Base-by-base conservation (phyloP, 2,113 vertebrate species). In the Suncus etruscus region DNA sequence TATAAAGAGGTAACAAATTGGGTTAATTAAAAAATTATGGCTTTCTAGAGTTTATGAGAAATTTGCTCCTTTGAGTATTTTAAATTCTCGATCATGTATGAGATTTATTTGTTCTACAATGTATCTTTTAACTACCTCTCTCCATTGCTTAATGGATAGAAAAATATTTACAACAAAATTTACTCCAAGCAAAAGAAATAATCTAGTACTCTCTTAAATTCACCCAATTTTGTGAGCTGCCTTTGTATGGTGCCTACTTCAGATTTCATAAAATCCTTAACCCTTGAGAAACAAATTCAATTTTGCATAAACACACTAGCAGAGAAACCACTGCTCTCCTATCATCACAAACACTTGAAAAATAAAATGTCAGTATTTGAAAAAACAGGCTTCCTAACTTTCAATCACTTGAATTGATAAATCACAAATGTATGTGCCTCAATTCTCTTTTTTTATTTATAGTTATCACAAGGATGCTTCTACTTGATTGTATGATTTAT, bases 401-500 rank as follows among this genome's bases (percentile, higher is more conserved):
- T 84, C 63, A 82, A n/a, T 54, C 50, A 77, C 22, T 69, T 74
- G 58, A 92, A 82, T 10, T n/a, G 70, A 74, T 31, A 87, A 68
- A 75, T 89, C 75, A 86, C 45, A 82, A 75, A 54, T 54, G 18
- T 58, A n/a, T 74, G 39, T 88, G 39, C 75, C 48, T 91, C 85
- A 85, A 50, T 22, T 70, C 1, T 75, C 45, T 81, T 86, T 89
- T 79, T 27, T 45, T 25, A 93, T 77, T 74, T 83, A 20, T 54
- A 68, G 63, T 69, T 84, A 75, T 66, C 20, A 27, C 7, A 84
- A 78, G 48, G 48, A 87, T 48, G 50, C 6, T 82, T 76, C 88
- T 85, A 18, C 31, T 48, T 48, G 45, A 32, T 51, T 69, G 72
- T 25, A 11, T 61, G 54, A 14, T 47, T 66, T 90, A 90, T 58